phyloP scores from a whole-genome alignment of 2,797 vertebrate genomes.

The Mormyrus hasselquistii region DNA sequence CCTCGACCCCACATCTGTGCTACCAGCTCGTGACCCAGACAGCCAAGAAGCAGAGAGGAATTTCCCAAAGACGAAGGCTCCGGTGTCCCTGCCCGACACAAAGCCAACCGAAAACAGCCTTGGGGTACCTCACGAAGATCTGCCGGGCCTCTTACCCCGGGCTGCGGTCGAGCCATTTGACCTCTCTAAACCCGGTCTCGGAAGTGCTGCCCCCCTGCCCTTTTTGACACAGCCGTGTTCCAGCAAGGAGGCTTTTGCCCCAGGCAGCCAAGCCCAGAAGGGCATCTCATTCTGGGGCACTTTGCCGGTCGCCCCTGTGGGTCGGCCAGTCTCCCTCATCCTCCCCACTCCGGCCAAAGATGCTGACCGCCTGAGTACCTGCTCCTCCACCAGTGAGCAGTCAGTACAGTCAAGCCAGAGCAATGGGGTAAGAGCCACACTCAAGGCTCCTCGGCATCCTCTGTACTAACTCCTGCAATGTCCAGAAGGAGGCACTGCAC shows the following conservation, averaged over 20 bases:
- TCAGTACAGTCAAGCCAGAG: slow-evolving; percentile 96
- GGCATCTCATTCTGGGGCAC: slow-evolving; percentile 87
- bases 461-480: slow-evolving; percentile 62
- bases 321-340: slow-evolving; percentile 92
- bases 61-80: slow-evolving; percentile 62
- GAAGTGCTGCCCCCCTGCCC: slow-evolving; percentile 72
- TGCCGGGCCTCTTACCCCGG: slow-evolving; percentile 54
- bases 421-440: slow-evolving; percentile 87
- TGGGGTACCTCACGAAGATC: slow-evolving; percentile 57
- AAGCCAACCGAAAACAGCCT: slow-evolving; percentile 51
- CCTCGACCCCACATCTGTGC: slow-evolving; percentile 59
- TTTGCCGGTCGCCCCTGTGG: slow-evolving; percentile 87
- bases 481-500: slow-evolving; percentile 46
- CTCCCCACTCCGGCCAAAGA: slow-evolving; percentile 96
- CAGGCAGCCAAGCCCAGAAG: slow-evolving; percentile 85
- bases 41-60: slow-evolving; percentile 43
- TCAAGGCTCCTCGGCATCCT: slow-evolving; percentile 54
- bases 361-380: slow-evolving; percentile 91
- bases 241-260: slow-evolving; percentile 75
- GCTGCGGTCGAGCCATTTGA: slow-evolving; percentile 71
- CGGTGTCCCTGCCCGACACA: slow-evolving; percentile 69
- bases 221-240: slow-evolving; percentile 67
- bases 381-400: slow-evolving; percentile 98
- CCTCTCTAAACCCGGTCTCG: slow-evolving; percentile 76
- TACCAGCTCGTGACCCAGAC: slow-evolving; percentile 45